Percentiles rank a stretch among this genome's conserved stretches.
phyloP scores from a whole-genome alignment of 2,888 invertebrate species.

The Mesorhabditis belari region DNA sequence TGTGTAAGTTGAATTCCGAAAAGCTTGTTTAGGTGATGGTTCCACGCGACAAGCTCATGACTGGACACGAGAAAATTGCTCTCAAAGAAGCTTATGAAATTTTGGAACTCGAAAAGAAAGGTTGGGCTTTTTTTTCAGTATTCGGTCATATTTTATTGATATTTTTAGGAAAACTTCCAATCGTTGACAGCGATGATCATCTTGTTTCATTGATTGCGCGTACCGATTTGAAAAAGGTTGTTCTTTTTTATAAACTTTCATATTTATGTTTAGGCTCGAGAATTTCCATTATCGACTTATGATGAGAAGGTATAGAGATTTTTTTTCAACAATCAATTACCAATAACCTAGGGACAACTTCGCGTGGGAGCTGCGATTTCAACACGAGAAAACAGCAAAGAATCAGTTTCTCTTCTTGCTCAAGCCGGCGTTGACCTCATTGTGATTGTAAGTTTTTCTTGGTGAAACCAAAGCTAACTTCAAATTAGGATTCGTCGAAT shows the following conservation, averaged over 20 bases:
- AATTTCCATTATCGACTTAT: constrained; percentile 92
- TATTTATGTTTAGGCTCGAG: constrained; percentile 59
- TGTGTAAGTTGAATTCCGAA: too few relatives aligned
- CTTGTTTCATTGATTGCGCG: constrained; percentile 90
- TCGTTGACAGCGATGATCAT: constrained; percentile 66
- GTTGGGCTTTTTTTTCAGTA: constrained; percentile 60
- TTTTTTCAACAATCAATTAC: too few relatives aligned
- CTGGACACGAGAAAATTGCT: constrained; percentile 81
- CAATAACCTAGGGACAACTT: too few relatives aligned
- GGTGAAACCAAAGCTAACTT: not conserved
- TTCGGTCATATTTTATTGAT: not conserved
- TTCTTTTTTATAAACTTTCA: constrained; percentile 56
- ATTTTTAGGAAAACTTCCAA: constrained; percentile 61
- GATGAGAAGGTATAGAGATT: too few relatives aligned
- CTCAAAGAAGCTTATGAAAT: constrained; percentile 86
- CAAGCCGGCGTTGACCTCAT: constrained; percentile 90
- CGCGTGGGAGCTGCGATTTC: constrained; percentile 89
- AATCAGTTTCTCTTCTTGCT: constrained; percentile 71
- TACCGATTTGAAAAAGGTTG: constrained; percentile 87
- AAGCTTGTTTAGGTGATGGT: constrained; percentile 69
- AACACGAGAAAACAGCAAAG: constrained; percentile 75
- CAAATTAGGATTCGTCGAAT: constrained; percentile 79
- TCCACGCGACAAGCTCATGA: constrained; percentile 74
- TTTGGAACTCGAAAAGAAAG: constrained; percentile 91
- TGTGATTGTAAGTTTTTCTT: constrained; percentile 63